Evolutionary conservation across 2,797 vertebrate genomes (phyloP).

Genomic region (Falco berigora): DNA sequence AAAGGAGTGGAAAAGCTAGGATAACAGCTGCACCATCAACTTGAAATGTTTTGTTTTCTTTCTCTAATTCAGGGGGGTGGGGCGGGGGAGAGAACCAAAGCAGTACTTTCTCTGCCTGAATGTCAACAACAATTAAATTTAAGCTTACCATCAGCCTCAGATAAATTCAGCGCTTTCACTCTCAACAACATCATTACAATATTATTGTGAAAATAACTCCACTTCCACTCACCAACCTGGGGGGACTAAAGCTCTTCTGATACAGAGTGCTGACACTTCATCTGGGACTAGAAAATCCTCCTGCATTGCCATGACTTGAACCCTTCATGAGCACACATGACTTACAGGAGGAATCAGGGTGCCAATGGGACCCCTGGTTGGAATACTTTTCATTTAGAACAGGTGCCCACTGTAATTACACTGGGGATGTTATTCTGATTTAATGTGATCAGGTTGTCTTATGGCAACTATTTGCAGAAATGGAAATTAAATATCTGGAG

Average conservation of each 20-base stretch:
- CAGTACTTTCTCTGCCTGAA: background rate
- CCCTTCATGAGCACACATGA: background rate
- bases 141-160: background rate
- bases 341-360: background rate
- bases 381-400: background rate
- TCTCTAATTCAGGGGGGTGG: background rate
- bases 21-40: background rate
- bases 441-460: background rate
- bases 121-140: background rate
- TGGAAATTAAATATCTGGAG: background rate
- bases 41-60: background rate
- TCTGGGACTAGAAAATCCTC: background rate
- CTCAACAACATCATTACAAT: background rate
- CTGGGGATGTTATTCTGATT: background rate
- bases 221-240: background rate
- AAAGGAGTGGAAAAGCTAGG: background rate
- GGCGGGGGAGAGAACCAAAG: background rate
- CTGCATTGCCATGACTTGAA: background rate
- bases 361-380: background rate
- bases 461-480: background rate
- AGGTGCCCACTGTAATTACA: background rate
- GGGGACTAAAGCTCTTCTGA: background rate
- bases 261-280: background rate
- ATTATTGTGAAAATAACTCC: background rate
- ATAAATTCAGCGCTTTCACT: background rate